Percentiles rank a stretch among this genome's conserved stretches.
Conservation (phyloP, 2,113 vertebrate genomes). For the Camelus dromedarius region DNA sequence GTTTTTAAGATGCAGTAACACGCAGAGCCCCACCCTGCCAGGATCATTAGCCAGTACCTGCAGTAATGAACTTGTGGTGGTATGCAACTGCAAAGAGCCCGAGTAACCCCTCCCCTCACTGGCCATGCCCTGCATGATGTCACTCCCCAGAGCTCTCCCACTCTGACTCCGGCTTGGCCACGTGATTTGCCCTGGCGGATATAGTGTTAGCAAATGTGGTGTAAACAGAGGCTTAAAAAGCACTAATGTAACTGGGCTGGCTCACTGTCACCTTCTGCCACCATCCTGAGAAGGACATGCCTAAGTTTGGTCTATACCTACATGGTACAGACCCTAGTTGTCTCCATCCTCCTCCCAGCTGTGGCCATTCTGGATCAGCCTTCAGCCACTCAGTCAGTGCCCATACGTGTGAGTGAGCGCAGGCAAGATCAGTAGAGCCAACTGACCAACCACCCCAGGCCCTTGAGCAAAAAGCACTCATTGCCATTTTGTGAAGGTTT, state of each 20-base stretch:
- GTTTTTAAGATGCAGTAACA: not conserved
- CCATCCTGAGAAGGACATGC: not conserved
- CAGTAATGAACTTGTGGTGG: not conserved
- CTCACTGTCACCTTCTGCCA: not conserved
- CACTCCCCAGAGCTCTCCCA: too few relatives aligned
- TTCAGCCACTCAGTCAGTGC: not conserved
- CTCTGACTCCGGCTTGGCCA: not conserved
- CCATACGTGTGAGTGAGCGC: not conserved
- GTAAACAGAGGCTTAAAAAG: not conserved
- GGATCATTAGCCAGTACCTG: not conserved
- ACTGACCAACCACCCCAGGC: not conserved
- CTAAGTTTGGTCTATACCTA: not conserved
- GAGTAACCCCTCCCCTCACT: too few relatives aligned
- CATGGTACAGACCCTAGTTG: not conserved
- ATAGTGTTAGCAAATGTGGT: not conserved
- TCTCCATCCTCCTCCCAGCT: not conserved
- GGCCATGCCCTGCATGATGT: fast-evolving
- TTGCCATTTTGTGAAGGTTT: not conserved
- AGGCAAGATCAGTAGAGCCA: not conserved
- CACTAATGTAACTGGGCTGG: not conserved
- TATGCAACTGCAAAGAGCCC: not conserved
- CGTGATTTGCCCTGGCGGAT: not conserved
- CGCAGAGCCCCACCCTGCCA: not conserved
- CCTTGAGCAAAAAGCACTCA: not conserved
- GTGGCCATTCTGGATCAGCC: not conserved